Evolutionary conservation across 1,140 invertebrate genomes (phyloP).

Genomic region (Macrosteles quadrilineatus): DNA sequence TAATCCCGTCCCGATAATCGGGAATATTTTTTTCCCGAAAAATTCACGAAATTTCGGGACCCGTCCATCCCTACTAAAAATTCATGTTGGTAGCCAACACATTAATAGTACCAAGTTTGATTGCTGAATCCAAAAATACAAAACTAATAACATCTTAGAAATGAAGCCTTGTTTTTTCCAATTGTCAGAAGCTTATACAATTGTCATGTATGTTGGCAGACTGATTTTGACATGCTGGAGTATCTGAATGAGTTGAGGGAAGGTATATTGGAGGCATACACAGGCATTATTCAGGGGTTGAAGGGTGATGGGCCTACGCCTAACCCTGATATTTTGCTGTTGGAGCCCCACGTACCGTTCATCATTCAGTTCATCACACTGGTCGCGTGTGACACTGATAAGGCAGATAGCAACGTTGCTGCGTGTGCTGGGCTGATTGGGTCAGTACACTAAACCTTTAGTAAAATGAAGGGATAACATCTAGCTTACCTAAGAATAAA

Average conservation of each 20-base stretch:
- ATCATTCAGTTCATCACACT: constrained; percentile 87
- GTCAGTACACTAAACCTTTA: no score
- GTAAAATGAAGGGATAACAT: no score
- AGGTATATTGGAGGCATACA: constrained; percentile 93
- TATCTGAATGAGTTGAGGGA: constrained; percentile 95
- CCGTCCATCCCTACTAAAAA: no score
- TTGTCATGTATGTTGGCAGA: constrained; percentile 52
- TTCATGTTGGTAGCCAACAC: no score
- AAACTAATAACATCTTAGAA: no score
- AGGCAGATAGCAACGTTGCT: constrained; percentile 83
- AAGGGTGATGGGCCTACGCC: constrained; percentile 75
- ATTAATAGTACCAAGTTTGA: no score
- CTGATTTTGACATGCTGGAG: constrained; percentile 92
- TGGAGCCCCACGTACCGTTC: constrained; percentile 85
- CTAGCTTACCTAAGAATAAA: no score
- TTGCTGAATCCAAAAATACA: no score
- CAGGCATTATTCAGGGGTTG: constrained; percentile 94
- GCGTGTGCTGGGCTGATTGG: constrained; percentile 86
- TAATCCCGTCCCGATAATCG: no score
- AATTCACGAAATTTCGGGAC: no score
- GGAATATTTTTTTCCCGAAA: no score
- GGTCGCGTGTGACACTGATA: constrained; percentile 80
- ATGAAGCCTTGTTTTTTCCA: no score
- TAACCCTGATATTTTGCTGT: constrained; percentile 70
- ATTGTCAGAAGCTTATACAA: not conserved